Evolutionary conservation across 2,113 vertebrate species (phyloP).

Genomic region (Pavo muticus): DNA sequence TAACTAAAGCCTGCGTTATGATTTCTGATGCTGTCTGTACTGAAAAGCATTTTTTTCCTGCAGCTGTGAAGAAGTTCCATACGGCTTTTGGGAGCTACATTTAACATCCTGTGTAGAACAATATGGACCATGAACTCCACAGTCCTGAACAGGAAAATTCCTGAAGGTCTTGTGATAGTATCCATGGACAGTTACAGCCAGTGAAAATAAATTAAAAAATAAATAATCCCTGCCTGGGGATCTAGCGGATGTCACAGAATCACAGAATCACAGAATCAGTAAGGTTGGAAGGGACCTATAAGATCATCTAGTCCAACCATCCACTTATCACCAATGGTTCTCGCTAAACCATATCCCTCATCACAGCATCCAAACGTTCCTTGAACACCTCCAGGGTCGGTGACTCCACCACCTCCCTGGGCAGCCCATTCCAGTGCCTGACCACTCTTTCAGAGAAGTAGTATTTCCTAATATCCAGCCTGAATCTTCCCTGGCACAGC

Average conservation of each 20-base stretch:
- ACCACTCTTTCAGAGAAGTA: no score
- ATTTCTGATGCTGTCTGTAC: constrained; percentile 46
- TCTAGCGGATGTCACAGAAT: background rate
- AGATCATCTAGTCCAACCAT: no score
- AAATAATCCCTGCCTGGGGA: background rate
- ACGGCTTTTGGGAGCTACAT: background rate
- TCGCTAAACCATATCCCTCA: no score
- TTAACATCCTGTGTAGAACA: constrained; percentile 28
- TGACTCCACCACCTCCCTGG: no score
- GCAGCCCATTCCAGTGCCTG: no score
- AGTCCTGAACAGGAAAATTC: background rate
- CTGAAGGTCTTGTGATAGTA: background rate
- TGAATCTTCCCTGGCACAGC: no score
- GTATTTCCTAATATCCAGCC: no score
- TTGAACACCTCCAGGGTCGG: no score
- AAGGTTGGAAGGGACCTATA: no score
- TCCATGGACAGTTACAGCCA: background rate
- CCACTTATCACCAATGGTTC: no score
- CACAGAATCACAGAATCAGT: no score
- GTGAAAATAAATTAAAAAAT: background rate
- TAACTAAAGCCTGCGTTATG: constrained; percentile 15
- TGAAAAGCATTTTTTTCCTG: constrained; percentile 46
- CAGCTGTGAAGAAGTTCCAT: constrained; percentile 35
- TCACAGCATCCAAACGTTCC: no score
- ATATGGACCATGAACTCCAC: background rate